Conservation (phyloP, 2,797 vertebrate genomes). For the Phoeniculus purpureus region DNA sequence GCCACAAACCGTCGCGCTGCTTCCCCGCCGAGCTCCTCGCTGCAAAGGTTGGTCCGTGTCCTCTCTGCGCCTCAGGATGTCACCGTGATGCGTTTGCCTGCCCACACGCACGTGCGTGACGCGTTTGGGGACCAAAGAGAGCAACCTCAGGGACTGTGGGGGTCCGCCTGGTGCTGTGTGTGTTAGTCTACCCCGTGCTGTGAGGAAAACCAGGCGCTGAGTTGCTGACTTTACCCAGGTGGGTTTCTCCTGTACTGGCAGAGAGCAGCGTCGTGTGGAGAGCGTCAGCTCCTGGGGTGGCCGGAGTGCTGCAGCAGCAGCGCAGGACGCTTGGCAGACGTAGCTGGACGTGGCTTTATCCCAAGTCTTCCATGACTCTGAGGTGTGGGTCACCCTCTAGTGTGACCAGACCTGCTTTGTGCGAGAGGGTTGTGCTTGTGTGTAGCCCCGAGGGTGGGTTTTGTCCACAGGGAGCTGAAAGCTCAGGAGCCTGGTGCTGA, state of each 20-base stretch:
- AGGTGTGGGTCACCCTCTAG: background rate
- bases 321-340: background rate
- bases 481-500: background rate
- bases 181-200: background rate
- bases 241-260: background rate
- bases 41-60: background rate
- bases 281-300: background rate
- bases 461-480: background rate
- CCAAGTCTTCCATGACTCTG: background rate
- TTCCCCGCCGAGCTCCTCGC: background rate
- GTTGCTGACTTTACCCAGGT: background rate
- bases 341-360: background rate
- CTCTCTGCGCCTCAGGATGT: background rate
- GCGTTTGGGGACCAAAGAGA: conserved; percentile 44
- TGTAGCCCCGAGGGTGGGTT: background rate
- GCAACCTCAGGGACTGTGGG: background rate
- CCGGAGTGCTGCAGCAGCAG: background rate
- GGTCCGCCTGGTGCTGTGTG: background rate
- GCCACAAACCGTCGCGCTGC: background rate
- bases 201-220: background rate
- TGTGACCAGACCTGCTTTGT: background rate
- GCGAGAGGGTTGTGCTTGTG: background rate
- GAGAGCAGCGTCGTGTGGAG: background rate
- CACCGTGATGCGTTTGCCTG: background rate
- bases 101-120: background rate